Percentiles rank a stretch among this genome's conserved stretches.
Conservation (phyloP, 2,797 vertebrate species). For the Enteromius afrohamiltoni region DNA sequence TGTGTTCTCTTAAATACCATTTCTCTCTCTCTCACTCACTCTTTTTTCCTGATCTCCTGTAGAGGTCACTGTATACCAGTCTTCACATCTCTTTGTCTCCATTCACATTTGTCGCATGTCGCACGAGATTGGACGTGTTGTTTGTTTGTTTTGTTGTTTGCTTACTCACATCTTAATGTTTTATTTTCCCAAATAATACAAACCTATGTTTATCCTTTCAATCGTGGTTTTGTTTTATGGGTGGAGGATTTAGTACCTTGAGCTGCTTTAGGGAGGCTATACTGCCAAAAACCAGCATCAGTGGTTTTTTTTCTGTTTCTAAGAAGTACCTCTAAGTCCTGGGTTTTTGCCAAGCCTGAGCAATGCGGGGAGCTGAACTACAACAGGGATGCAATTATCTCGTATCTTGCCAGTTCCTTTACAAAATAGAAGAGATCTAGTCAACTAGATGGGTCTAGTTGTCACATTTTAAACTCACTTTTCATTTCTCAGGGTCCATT, state of each 20-base stretch:
- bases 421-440: constrained; percentile 18
- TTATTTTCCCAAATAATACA: constrained; percentile 17
- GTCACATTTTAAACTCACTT: background rate
- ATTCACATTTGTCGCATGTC: constrained; percentile 8
- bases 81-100: constrained; percentile 37
- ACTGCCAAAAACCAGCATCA: background rate
- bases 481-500: background rate
- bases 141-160: constrained; percentile 18
- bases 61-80: constrained; percentile 72
- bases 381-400: constrained; percentile 55
- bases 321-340: constrained; percentile 21
- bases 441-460: background rate
- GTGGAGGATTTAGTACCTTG: constrained; percentile 35
- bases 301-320: background rate
- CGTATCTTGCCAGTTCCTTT: constrained; percentile 15
- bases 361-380: constrained; percentile 44
- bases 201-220: constrained; percentile 13
- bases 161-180: background rate
- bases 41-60: constrained; percentile 59
- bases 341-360: constrained; percentile 32
- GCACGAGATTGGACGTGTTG: background rate
- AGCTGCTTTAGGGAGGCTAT: constrained; percentile 37
- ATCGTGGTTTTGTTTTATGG: constrained; percentile 21
- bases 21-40: background rate
- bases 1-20: background rate